Conservation (phyloP, 2,113 vertebrate species). For the Dicerorhinus sumatrensis region DNA sequence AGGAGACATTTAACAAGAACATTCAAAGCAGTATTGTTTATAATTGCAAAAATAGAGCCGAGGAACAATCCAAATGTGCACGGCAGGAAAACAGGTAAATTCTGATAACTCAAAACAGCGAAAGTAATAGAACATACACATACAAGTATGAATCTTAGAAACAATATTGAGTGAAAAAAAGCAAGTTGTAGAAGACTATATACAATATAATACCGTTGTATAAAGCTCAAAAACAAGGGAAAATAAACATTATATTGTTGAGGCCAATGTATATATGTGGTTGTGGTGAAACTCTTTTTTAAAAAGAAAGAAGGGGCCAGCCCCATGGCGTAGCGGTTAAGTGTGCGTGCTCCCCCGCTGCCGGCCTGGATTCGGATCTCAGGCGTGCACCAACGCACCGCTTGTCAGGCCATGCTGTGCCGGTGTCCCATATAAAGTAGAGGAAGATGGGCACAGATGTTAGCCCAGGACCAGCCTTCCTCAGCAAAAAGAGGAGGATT, state of each 20-base stretch:
- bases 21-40: not conserved
- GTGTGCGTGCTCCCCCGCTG: too few species aligned
- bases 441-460: too few species aligned
- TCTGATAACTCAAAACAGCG: not conserved
- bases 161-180: not conserved
- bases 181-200: not conserved
- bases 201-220: not conserved
- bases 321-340: not conserved
- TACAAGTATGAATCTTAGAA: not conserved
- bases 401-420: too few species aligned
- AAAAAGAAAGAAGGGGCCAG: not conserved
- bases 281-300: not conserved
- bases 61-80: not conserved
- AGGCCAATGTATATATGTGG: not conserved
- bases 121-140: not conserved
- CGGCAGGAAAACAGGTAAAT: not conserved
- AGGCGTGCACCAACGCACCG: too few species aligned
- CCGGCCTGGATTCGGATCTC: too few species aligned
- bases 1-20: not conserved
- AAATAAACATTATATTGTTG: not conserved
- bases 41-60: not conserved
- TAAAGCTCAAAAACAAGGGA: conserved; percentile 20
- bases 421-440: too few species aligned
- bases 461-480: too few species aligned
- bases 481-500: too few species aligned